These are phyloP conservation scores for Cyphomyrus discorhynchus DNA, from an alignment of 2,113 vertebrate species.

Conservation along the genomic window DNA sequence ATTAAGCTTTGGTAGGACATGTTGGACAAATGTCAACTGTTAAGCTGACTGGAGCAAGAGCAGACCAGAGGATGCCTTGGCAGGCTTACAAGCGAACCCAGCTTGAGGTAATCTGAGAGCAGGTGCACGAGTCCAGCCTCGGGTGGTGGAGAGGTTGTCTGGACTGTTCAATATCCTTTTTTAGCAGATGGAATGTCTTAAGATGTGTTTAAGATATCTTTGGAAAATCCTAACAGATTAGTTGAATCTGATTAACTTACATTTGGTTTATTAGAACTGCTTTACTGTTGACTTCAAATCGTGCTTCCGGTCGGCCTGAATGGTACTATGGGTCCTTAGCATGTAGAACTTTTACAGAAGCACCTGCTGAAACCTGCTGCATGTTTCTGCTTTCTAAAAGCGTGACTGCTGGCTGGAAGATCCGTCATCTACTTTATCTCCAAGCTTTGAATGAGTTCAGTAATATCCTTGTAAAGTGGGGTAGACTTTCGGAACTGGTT, in stretches of 20 bases:
- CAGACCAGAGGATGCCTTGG: not conserved
- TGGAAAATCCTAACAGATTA: not conserved
- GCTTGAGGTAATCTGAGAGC: not conserved
- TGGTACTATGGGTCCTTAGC: not conserved
- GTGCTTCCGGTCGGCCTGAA: not conserved
- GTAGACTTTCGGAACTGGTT: not conserved
- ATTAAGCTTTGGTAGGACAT: not conserved
- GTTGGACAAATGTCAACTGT: not conserved
- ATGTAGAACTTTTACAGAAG: not conserved
- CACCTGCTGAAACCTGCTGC: not conserved
- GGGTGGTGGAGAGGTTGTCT: not conserved
- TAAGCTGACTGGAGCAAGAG: not conserved
- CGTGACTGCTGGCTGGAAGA: not conserved
- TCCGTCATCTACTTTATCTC: not conserved
- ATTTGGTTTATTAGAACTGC: not conserved
- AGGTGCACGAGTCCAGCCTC: not conserved
- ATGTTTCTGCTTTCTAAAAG: not conserved
- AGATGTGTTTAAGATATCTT: not conserved
- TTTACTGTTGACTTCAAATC: not conserved
- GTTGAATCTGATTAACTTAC: not conserved
- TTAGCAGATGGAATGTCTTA: not conserved
- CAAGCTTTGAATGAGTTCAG: not conserved
- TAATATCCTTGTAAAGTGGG: not conserved
- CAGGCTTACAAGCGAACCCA: not conserved
- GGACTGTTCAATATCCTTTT: not conserved